A percentile compares a stretch with the other conserved stretches of the same genome.
Evolutionary conservation across 2,888 invertebrate species (phyloP).

Genomic region (Tetrapedia diversipes): DNA sequence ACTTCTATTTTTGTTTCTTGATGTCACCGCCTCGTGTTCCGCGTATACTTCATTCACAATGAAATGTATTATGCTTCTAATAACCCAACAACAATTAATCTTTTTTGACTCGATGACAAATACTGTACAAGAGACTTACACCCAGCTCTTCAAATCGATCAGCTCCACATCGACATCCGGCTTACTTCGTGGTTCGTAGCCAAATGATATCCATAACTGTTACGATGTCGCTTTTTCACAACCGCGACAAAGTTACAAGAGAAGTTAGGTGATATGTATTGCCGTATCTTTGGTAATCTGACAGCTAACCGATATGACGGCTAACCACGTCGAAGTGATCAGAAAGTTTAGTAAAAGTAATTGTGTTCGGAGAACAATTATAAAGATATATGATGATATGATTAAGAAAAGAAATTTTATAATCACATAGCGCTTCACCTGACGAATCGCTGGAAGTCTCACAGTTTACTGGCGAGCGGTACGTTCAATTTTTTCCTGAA

Average conservation of each 20-base stretch:
- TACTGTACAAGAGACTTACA: background rate
- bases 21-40: background rate
- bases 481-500: slow-evolving; percentile 62
- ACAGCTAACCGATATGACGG: slow-evolving; percentile 25
- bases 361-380: background rate
- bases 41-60: background rate
- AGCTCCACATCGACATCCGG: background rate
- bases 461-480: slow-evolving; percentile 45
- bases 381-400: background rate
- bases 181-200: slow-evolving; percentile 47
- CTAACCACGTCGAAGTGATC: background rate
- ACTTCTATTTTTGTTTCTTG: slow-evolving; percentile 29
- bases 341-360: background rate
- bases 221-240: slow-evolving; percentile 37
- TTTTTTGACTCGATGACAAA: background rate
- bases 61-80: background rate
- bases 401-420: slow-evolving; percentile 10
- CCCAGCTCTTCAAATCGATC: slow-evolving; percentile 44
- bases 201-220: slow-evolving; percentile 56
- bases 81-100: background rate
- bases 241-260: slow-evolving; percentile 11
- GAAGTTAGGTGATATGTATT: slow-evolving; percentile 35
- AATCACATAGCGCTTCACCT: slow-evolving; percentile 35
- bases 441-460: slow-evolving; percentile 33
- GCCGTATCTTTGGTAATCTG: slow-evolving; percentile 15